Evolutionary conservation across 2,888 invertebrate species (phyloP).

Genomic region (Parthenolecanium corni): DNA sequence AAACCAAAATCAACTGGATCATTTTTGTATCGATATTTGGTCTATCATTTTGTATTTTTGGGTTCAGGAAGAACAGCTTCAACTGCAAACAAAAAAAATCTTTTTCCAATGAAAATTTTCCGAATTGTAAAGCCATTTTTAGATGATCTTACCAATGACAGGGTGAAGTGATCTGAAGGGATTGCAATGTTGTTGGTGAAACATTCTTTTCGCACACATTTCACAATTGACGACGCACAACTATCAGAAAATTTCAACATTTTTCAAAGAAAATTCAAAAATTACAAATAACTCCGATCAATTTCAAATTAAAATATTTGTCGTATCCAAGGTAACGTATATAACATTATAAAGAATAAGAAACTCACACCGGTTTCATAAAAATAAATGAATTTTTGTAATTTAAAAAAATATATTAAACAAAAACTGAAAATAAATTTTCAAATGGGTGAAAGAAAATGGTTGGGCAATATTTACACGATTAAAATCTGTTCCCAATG

Average conservation of each 20-base stretch:
- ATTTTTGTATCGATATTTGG: not conserved
- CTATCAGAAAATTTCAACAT: slow-evolving; percentile 3
- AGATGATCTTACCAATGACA: not conserved
- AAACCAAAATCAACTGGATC: not conserved
- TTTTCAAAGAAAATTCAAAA: not conserved
- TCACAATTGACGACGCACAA: not conserved
- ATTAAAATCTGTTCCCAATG: too few species aligned
- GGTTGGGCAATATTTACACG: too few species aligned
- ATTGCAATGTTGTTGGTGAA: not conserved
- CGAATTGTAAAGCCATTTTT: not conserved
- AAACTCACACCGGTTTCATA: too few species aligned
- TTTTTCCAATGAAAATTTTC: not conserved
- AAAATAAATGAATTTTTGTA: too few species aligned
- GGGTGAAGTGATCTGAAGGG: not conserved
- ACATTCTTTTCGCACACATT: slow-evolving; percentile 12
- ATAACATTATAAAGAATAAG: too few species aligned
- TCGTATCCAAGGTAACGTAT: slow-evolving; percentile 3
- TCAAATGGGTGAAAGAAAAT: too few species aligned
- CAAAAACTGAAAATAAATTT: too few species aligned
- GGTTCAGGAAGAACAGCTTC: slow-evolving; percentile 1
- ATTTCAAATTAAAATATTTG: too few species aligned
- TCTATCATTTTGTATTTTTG: not conserved
- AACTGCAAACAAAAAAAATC: not conserved
- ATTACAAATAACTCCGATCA: too few species aligned
- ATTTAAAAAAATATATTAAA: too few species aligned